A percentile compares a stretch with the other conserved stretches of the same genome.
These are phyloP conservation scores for Xyrauchen texanus DNA, from an alignment of 2,113 vertebrate genomes.

Conservation along the genomic window DNA sequence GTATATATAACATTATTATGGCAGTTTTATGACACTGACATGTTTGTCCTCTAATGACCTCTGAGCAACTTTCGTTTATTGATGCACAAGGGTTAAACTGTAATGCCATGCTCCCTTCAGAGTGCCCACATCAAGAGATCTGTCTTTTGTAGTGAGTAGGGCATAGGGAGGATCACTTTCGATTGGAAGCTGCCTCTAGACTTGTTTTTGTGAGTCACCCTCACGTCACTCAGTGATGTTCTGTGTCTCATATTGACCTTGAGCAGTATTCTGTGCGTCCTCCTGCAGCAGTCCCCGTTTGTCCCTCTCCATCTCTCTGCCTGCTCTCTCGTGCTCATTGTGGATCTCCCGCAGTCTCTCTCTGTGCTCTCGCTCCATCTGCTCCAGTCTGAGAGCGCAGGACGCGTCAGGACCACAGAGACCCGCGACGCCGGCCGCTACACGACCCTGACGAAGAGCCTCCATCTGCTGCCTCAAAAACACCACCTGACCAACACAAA, in stretches of 20 bases:
- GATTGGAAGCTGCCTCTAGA: no score
- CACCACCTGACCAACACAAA: constrained; percentile 11
- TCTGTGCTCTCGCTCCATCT: constrained; percentile 84
- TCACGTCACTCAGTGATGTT: no score
- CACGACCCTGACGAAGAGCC: constrained; percentile 59
- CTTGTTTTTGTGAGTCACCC: no score
- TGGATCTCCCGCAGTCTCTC: constrained; percentile 84
- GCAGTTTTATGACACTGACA: no score
- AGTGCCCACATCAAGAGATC: no score
- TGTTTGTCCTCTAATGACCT: no score
- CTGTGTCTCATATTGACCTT: constrained; percentile 70
- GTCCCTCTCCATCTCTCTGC: constrained; percentile 79
- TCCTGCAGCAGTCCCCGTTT: constrained; percentile 84
- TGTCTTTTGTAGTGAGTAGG: no score
- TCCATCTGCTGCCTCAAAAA: constrained; percentile 81
- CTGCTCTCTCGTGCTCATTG: constrained; percentile 81
- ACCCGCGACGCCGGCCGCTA: constrained; percentile 43
- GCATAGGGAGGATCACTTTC: no score
- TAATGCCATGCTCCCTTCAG: no score
- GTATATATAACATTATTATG: no score
- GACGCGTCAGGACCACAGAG: constrained; percentile 67
- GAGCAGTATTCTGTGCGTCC: constrained; percentile 78
- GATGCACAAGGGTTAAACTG: no score
- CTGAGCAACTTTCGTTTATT: no score
- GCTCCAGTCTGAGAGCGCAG: constrained; percentile 84